Base-by-base conservation (phyloP, 2,113 vertebrate genomes). In the Herpailurus yagouaroundi region DNA sequence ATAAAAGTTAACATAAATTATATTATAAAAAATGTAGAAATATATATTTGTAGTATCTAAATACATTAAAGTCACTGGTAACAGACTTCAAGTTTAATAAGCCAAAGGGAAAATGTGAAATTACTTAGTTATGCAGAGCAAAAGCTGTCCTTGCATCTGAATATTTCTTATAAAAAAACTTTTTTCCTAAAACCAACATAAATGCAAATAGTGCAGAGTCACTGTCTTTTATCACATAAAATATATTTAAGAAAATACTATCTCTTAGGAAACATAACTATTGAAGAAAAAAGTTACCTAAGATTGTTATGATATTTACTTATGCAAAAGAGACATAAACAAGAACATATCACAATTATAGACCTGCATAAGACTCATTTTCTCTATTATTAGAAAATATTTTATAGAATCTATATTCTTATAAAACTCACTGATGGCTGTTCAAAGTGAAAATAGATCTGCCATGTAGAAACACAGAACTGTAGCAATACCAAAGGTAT, bases 181-280 rank as follows among this genome's bases (percentile, higher is more conserved):
- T 6, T 60, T 77, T 85, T 73, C 48, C 23, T 86, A 96, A 95
- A 89, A 85, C 74, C 41, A 76, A 93, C 18, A 68, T 86, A 95
- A 95, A 82, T 81, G 23, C 55, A 86, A 90, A 92, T 18, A 81
- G 21, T 55, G 81, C 33, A 93, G 14, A 83, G 45, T 91, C 29
- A 48, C 23, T 79, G 77, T 66, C 36, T 64, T 94, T 79, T 38
- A 89, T 86, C 55, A 84, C 5, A 41, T 76, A 89, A 92, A 63
- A 93, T 69, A 33, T 84, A 90, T 76, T 89, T 96, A 66, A 94
- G 57, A 85, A 13, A 57, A 86, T 52, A 92, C 21, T 57, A 38
- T 23, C 13, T 3, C 15, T 81, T 50, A 76, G 79, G 68, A 74
- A 71, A 94, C 36, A 89, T 4, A 68, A 38, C 82, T 66, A 68